Base-by-base conservation (phyloP, 2,113 vertebrate genomes). In the Antechinus flavipes region DNA sequence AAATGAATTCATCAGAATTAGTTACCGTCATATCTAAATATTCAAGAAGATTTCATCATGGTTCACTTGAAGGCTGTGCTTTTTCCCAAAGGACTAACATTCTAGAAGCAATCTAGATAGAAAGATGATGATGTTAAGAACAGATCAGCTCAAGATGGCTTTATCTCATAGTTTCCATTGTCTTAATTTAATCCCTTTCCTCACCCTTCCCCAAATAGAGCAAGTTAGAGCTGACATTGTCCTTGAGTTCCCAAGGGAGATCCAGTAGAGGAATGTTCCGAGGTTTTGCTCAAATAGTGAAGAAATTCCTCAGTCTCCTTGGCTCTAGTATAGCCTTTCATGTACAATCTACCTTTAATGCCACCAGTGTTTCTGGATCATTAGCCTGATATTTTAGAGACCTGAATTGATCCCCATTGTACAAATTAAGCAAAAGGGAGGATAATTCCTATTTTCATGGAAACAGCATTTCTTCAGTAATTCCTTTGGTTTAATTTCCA, bases 401-500 rank as follows among this genome's bases (percentile, higher is more conserved):
- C 0, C 19, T n/a, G 19, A 84, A 1, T 42, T 42, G 0, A 19
- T 25, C 24, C 7, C 91, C 92, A 30, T 11, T 11, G 53, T 53
- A 1, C 19, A 1, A 14, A 22, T 46, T 14, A 4, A 35, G 10
- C 0, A 84, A 1, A 27, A 26, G 22, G 25, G 4, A 3, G 54
- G n/a, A 3, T 0, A 22, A 10, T 84, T 61, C 76, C 46, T 35
- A n/a, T 49, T 35, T 4, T 46, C 19, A 84, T 54, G 12, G 9
- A 26, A 52, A 55, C 16, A 3, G 11, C 24, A n/a, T 0, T n/a
- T 91, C 92, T 92, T 19, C 2, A 35, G 2, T 7, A 0, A 52
- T 47, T n/a, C 2, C 0, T 1, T 0, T 0, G 2, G 27, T 12
- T n/a, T 2, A n/a, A 3, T 2, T 10, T 19, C 30, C 0, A 6